A percentile compares a stretch with the other conserved stretches of the same genome.
Evolutionary conservation across 2,797 vertebrate species (phyloP).

Genomic region (Danio aesculapii): DNA sequence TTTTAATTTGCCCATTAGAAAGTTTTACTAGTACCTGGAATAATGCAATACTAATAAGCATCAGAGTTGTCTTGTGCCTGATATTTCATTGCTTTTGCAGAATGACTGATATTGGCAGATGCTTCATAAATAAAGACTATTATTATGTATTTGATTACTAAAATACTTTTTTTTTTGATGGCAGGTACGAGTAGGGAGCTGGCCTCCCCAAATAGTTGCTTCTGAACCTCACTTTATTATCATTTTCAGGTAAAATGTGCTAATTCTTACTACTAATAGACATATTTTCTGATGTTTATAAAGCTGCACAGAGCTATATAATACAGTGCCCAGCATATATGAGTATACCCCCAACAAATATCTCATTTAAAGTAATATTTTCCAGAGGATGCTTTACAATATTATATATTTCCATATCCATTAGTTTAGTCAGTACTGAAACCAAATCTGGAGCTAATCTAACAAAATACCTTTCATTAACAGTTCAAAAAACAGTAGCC

Average conservation of each 20-base stretch:
- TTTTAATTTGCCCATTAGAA: background rate
- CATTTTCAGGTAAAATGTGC: constrained; percentile 19
- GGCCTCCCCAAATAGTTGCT: constrained; percentile 82
- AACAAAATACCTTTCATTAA: too few species aligned
- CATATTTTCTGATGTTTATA: background rate
- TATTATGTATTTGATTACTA: background rate
- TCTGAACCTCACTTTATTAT: constrained; percentile 59
- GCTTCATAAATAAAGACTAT: background rate
- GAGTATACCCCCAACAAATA: too few species aligned
- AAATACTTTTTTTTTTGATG: background rate
- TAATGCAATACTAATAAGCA: background rate
- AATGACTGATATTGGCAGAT: background rate
- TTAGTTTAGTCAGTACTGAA: too few species aligned
- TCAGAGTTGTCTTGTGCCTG: background rate
- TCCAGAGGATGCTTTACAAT: too few species aligned
- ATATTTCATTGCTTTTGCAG: background rate
- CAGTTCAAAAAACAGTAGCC: too few species aligned
- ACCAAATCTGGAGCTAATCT: too few species aligned
- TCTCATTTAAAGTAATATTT: too few species aligned
- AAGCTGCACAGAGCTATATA: background rate
- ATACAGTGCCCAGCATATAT: too few species aligned
- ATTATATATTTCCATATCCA: too few species aligned
- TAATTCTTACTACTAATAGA: background rate
- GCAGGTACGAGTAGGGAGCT: constrained; percentile 87
- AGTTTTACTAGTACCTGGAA: background rate